These are phyloP conservation scores for Cheilosia scutellata DNA, from an alignment of 2,888 invertebrate species.

Conservation along the genomic window DNA sequence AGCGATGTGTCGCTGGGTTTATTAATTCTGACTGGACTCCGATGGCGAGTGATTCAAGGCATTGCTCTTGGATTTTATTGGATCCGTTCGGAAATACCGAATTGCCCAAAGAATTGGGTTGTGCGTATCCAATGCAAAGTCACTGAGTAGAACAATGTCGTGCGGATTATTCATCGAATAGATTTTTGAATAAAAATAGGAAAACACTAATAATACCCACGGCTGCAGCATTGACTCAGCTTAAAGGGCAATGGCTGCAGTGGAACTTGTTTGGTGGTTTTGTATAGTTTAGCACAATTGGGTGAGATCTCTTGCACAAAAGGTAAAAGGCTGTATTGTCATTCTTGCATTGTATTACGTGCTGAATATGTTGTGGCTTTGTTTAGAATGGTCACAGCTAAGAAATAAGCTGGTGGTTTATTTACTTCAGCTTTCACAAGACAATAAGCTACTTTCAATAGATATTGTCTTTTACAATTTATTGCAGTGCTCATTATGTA, in stretches of 20 bases:
- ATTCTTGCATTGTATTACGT: background rate
- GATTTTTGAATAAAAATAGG: background rate
- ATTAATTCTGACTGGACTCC: background rate
- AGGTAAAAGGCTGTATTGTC: background rate
- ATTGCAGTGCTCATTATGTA: too few species aligned
- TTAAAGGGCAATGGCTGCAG: slow-evolving; percentile 14
- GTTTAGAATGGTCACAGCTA: too few species aligned
- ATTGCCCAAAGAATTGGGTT: slow-evolving; percentile 49
- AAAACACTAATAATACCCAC: slow-evolving; percentile 26
- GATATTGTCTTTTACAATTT: too few species aligned
- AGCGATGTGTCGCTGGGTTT: slow-evolving; percentile 5
- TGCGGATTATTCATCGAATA: slow-evolving; percentile 24
- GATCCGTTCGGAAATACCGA: slow-evolving; percentile 51
- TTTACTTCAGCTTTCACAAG: too few species aligned
- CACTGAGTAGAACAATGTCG: slow-evolving; percentile 21
- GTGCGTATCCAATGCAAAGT: slow-evolving; percentile 11
- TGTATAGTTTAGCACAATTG: background rate
- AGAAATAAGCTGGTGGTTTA: too few species aligned
- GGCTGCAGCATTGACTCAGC: slow-evolving; percentile 34
- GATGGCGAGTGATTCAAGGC: slow-evolving; percentile 2
- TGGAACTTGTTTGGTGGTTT: slow-evolving; percentile 2
- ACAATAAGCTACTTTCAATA: too few species aligned
- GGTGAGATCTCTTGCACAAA: slow-evolving; percentile 1
- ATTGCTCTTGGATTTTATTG: slow-evolving; percentile 41
- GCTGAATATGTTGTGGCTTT: too few species aligned